Percentiles rank a stretch among this genome's conserved stretches.
Evolutionary conservation across 2,888 invertebrate genomes (phyloP).

Genomic region (Athalia rosae): DNA sequence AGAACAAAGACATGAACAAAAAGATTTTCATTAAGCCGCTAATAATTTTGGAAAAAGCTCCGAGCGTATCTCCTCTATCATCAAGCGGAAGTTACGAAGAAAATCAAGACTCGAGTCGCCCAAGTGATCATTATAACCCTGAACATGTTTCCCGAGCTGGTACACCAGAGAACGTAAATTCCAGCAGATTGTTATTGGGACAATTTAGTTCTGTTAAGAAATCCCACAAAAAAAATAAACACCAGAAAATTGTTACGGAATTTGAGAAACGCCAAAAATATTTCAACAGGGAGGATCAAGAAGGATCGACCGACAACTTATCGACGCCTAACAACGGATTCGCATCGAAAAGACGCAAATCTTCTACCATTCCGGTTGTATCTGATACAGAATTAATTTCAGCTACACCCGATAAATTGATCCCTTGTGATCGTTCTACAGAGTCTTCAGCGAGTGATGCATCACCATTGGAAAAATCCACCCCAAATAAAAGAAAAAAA

Average conservation of each 20-base stretch:
- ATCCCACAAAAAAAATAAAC: constrained; percentile 66
- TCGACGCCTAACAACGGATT: not conserved
- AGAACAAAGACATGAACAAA: constrained; percentile 63
- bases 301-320: not conserved
- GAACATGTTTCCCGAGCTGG: constrained; percentile 55
- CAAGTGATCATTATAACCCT: constrained; percentile 1
- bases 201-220: constrained; percentile 66
- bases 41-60: constrained; percentile 5
- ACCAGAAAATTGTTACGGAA: constrained; percentile 58
- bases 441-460: not conserved
- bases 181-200: constrained; percentile 64
- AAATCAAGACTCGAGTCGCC: not conserved
- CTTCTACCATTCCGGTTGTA: not conserved
- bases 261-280: constrained; percentile 57
- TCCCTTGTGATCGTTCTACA: not conserved
- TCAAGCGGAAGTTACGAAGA: not conserved
- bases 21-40: constrained; percentile 57
- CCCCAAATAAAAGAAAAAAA: constrained; percentile 58
- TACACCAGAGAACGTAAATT: constrained; percentile 67
- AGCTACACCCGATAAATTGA: constrained; percentile 18
- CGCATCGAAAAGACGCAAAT: constrained; percentile 15
- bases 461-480: constrained; percentile 45
- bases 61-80: not conserved
- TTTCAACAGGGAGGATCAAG: constrained; percentile 50
- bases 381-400: constrained; percentile 13